Base-by-base conservation (phyloP, 2,113 vertebrate genomes). In the Zootoca vivipara region DNA sequence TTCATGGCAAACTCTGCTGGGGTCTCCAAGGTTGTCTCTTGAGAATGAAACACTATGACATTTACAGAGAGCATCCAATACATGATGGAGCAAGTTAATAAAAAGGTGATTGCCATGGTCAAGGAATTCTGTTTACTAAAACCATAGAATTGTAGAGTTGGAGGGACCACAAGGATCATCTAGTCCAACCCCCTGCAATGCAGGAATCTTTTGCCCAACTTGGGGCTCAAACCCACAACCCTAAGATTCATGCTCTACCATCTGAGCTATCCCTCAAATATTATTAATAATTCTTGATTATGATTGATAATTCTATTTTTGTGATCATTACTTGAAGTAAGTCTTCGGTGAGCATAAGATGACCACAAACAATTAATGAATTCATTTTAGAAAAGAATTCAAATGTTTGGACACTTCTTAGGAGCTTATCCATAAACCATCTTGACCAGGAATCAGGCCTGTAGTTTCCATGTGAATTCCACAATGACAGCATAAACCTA, bases 31-130 rank as follows among this genome's bases (percentile, higher is more conserved):
- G 0, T 1, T 0, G 5, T 0, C 33, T 91, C 15, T 85, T 40
- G 67, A 78, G 18, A 52, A 90, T 92, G 26, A 86, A 33, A 58
- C 1, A 88, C 7, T 82, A 40, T 52, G 38, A 52, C 1, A 1
- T 75, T 3, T 78, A 74, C 15, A 20, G 4, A 12, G 6, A 87
- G 1, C 7, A 24, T 56, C 18, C 5, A 83, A 33, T 35, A 0
- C n/a, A 7, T 8, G 73, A 89, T 87, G 30, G 7, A 78, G 74
- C 80, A 12, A 20, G 73, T 28, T n/a, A 52, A 52, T 52, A 65
- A 70, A 7, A 89, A 33, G 70, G 3, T 1, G 0, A 62, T 35
- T 73, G 1, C 22, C 35, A 24, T 75, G 33, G 24, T 40, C 35
- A 79, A 67, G 22, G 5, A 58, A 62, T 26, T 64, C 1, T 9